A percentile compares a stretch with the other conserved stretches of the same genome.
These are phyloP conservation scores for Coregonus sp. DNA, from an alignment of 2,797 vertebrate species.

Conservation along the genomic window DNA sequence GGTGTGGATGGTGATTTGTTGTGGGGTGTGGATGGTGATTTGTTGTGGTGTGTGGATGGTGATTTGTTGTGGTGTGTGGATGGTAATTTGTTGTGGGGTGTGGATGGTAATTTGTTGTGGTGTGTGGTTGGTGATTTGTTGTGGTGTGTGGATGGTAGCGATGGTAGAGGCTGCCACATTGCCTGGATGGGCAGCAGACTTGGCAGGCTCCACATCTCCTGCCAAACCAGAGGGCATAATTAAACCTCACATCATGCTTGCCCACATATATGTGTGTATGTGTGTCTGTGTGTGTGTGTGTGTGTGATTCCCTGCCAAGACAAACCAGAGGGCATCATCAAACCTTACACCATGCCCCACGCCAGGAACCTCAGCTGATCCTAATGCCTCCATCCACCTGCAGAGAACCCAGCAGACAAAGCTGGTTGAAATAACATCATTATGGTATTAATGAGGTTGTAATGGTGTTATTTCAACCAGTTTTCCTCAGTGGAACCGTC, in stretches of 20 bases:
- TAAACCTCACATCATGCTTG: constrained; percentile 10
- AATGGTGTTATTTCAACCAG: not conserved
- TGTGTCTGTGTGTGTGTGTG: not conserved
- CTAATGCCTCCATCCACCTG: not conserved
- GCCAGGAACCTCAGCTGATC: not conserved
- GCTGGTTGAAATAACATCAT: not conserved
- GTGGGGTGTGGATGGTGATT: not conserved
- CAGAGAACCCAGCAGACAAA: not conserved
- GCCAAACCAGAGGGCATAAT: constrained; percentile 25
- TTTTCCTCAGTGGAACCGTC: no score
- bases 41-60: no score
- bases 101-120: no score
- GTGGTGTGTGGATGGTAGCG: constrained; percentile 6
- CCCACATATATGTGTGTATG: constrained; percentile 10
- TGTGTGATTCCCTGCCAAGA: not conserved
- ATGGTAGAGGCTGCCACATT: constrained; percentile 23
- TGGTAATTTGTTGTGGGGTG: no score
- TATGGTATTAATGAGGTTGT: not conserved
- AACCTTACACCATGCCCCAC: not conserved
- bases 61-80: not conserved
- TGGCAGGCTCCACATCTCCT: constrained; percentile 18
- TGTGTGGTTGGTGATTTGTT: not conserved
- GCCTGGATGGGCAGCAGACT: constrained; percentile 15
- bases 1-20: no score
- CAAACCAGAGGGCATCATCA: not conserved